Evolutionary conservation across 2,113 vertebrate species (phyloP).

Genomic region (Sclerurus mexicanus): DNA sequence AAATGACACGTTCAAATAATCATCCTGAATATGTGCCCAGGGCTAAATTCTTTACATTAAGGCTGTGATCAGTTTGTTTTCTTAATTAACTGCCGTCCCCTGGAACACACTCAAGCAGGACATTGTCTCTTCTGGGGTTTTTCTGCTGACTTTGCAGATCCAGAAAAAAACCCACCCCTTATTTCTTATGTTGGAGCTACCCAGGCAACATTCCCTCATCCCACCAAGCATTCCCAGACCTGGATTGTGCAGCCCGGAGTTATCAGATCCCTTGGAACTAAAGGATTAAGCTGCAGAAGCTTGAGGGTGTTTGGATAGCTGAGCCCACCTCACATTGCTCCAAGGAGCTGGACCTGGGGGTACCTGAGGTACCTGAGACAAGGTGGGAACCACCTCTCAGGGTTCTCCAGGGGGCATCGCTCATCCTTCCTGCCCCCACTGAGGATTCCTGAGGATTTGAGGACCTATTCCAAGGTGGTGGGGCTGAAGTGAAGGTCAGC

Average conservation of each 20-base stretch:
- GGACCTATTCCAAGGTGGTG: neutral
- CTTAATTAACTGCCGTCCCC: neutral
- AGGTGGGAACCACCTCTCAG: neutral
- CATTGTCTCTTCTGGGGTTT: rapidly evolving
- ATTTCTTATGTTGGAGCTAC: neutral
- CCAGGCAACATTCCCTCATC: neutral
- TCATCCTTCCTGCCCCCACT: neutral
- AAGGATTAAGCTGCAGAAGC: neutral
- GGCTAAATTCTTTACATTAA: neutral
- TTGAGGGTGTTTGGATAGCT: neutral
- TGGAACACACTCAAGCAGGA: neutral
- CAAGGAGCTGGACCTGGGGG: neutral
- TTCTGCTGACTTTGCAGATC: neutral
- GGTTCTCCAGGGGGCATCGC: neutral
- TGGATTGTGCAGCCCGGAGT: neutral
- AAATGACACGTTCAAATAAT: rapidly evolving
- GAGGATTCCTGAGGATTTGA: neutral
- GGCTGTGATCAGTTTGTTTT: neutral
- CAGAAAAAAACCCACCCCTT: neutral
- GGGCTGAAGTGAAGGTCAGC: neutral
- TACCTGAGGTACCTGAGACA: neutral
- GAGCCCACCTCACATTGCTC: neutral
- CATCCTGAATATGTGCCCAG: neutral
- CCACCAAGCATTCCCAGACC: neutral
- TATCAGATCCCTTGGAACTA: neutral